phyloP scores from a whole-genome alignment of 1,140 invertebrate species.

The Pseudobourletiella spinata region DNA sequence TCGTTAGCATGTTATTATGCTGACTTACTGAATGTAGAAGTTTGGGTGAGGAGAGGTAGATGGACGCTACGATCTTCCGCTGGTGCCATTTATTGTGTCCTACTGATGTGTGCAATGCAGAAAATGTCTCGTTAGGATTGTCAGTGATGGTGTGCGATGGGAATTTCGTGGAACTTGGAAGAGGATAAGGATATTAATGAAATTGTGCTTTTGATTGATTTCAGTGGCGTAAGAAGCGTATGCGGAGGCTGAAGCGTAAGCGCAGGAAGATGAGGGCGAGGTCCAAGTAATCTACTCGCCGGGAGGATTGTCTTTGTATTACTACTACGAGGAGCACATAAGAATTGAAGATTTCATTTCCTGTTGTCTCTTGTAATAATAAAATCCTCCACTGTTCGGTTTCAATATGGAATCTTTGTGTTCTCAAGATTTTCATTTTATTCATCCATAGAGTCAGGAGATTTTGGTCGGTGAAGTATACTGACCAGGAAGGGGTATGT shows the following conservation, averaged over 20 bases:
- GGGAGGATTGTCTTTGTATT: neutral
- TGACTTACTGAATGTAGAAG: neutral
- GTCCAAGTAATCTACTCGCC: constrained; percentile 40
- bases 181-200: neutral
- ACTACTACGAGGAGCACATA: neutral
- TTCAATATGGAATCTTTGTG: neutral
- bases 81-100: neutral
- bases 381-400: constrained; percentile 1
- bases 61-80: neutral
- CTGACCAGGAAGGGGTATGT: too few relatives aligned
- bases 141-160: too few relatives aligned
- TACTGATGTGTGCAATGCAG: neutral
- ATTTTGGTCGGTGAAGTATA: too few relatives aligned
- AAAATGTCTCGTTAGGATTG: neutral
- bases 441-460: neutral
- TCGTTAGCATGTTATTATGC: too few relatives aligned
- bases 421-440: neutral
- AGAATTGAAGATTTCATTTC: neutral
- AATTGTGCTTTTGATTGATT: constrained; percentile 2
- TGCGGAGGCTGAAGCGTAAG: constrained; percentile 46
- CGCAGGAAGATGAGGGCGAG: constrained; percentile 46
- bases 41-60: neutral
- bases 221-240: constrained; percentile 45
- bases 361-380: constrained; percentile 4
- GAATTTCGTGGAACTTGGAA: neutral